Percentiles rank a stretch among this genome's conserved stretches.
Conservation (phyloP, 2,888 invertebrate genomes). For the Sinhomidia bicolor region DNA sequence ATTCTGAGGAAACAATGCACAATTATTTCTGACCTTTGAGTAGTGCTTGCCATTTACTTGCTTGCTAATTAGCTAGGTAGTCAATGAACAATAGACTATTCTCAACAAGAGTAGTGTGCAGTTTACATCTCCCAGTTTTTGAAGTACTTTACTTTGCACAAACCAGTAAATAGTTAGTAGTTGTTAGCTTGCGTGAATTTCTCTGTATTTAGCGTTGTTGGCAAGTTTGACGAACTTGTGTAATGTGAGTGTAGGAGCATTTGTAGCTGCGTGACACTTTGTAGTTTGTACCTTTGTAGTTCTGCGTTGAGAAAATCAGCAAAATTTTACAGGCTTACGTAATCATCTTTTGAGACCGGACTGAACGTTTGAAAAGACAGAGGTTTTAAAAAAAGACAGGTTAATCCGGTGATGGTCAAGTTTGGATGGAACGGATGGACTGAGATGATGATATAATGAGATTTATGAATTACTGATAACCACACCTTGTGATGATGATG, state of each 20-base stretch:
- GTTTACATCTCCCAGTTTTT: too few species aligned
- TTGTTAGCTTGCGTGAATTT: too few species aligned
- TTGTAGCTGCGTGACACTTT: neutral
- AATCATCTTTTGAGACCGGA: neutral
- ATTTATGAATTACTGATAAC: neutral
- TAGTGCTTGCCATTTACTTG: too few species aligned
- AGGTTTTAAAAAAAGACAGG: too few species aligned
- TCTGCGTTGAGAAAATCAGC: neutral
- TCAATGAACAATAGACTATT: too few species aligned
- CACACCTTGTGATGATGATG: slow-evolving; percentile 19
- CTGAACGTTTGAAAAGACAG: neutral
- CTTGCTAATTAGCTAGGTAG: too few species aligned
- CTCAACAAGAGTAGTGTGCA: too few species aligned
- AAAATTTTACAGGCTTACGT: neutral
- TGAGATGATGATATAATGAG: neutral
- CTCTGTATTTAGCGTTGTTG: too few species aligned
- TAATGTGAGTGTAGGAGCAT: too few species aligned
- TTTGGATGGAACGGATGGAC: neutral
- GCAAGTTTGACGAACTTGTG: too few species aligned
- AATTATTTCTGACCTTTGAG: neutral
- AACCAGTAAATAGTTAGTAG: too few species aligned
- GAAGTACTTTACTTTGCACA: too few species aligned
- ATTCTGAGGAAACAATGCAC: neutral
- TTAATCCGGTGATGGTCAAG: neutral
- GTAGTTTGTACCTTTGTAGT: neutral